phyloP scores from a whole-genome alignment of 2,888 invertebrate genomes.

The Cenopis cana region DNA sequence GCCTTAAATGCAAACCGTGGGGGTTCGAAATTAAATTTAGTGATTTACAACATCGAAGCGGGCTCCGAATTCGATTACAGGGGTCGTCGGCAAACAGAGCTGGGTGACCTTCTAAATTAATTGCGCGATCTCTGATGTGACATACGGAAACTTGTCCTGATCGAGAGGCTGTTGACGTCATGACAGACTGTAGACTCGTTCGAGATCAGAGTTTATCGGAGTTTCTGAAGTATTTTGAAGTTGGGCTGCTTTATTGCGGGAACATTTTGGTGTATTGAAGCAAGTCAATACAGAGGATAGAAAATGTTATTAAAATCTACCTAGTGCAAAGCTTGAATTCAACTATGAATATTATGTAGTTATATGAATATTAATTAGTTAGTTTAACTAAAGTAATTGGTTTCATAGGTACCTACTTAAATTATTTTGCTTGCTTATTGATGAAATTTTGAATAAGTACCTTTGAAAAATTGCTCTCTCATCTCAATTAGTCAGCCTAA shows the following conservation, averaged over 20 bases:
- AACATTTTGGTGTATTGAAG: background rate
- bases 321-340: background rate
- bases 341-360: too few relatives aligned
- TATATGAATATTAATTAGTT: too few relatives aligned
- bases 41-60: slow-evolving; percentile 58
- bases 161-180: slow-evolving; percentile 49
- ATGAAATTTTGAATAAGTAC: too few relatives aligned
- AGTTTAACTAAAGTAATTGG: too few relatives aligned
- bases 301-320: background rate
- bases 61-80: slow-evolving; percentile 59
- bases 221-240: slow-evolving; percentile 21
- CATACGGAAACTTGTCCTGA: slow-evolving; percentile 44
- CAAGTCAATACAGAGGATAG: background rate
- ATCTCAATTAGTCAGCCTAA: background rate
- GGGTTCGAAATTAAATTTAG: slow-evolving; percentile 65
- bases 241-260: background rate
- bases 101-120: slow-evolving; percentile 64
- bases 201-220: slow-evolving; percentile 22
- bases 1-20: slow-evolving; percentile 57
- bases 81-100: slow-evolving; percentile 63
- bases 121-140: slow-evolving; percentile 61
- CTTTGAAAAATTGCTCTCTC: too few relatives aligned
- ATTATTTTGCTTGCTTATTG: too few relatives aligned
- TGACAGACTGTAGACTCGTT: slow-evolving; percentile 36
- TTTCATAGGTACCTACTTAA: background rate